A percentile compares a stretch with the other conserved stretches of the same genome.
Evolutionary conservation across 2,113 vertebrate species (phyloP).

Genomic region (Azemiops feae): DNA sequence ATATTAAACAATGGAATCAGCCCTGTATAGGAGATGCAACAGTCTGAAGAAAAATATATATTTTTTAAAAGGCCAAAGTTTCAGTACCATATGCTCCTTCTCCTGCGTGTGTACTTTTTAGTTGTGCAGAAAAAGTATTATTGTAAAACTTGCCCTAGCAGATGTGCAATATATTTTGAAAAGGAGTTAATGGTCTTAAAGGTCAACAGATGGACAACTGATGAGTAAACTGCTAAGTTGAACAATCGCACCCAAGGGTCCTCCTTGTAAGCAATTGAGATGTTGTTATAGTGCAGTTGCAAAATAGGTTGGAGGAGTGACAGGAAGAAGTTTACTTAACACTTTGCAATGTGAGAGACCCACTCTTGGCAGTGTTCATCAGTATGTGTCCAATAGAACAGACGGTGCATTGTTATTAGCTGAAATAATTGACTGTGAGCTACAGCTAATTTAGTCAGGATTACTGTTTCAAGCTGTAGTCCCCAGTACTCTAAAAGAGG

Average conservation of each 20-base stretch:
- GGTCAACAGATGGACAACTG: constrained; percentile 6
- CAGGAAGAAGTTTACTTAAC: constrained; percentile 2
- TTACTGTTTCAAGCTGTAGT: neutral
- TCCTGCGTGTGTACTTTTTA: neutral
- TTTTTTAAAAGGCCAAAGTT: constrained; percentile 1
- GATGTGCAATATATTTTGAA: neutral
- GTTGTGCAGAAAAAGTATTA: neutral
- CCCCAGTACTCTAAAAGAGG: neutral
- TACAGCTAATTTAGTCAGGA: constrained; percentile 18
- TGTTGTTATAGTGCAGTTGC: neutral
- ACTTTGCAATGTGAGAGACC: neutral
- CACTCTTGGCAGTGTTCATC: neutral
- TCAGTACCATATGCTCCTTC: constrained; percentile 17
- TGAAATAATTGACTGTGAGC: constrained; percentile 15
- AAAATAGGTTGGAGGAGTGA: neutral
- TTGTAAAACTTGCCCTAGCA: neutral
- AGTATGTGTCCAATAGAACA: constrained; percentile 6
- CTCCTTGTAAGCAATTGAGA: neutral
- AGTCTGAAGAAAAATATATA: neutral
- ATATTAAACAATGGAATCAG: accelerated
- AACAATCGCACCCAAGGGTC: neutral
- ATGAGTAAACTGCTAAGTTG: neutral
- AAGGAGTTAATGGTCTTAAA: neutral
- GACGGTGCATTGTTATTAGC: constrained; percentile 4
- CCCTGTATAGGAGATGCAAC: neutral